Percentiles rank a stretch among this genome's conserved stretches.
These are phyloP conservation scores for Forficula auricularia DNA, from an alignment of 1,140 invertebrate genomes.

Conservation along the genomic window DNA sequence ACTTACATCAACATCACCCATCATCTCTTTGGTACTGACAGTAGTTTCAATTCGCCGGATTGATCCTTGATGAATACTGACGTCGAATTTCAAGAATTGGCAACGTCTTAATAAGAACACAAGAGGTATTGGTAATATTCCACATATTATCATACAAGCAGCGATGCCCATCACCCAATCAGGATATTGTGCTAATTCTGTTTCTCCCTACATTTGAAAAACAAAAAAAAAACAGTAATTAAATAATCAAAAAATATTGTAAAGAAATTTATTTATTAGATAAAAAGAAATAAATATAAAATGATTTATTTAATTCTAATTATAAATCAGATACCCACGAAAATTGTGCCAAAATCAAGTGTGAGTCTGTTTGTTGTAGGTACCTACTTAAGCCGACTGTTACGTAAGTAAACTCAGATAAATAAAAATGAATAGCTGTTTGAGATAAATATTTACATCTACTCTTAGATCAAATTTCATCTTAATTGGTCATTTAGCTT, in stretches of 20 bases:
- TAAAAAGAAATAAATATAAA: no score
- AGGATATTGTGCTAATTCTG: constrained; percentile 54
- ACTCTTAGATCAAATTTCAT: no score
- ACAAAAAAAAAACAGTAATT: constrained; percentile 5
- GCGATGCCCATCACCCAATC: constrained; percentile 70
- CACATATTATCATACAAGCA: constrained; percentile 52
- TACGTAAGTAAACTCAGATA: no score
- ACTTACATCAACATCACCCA: constrained; percentile 74
- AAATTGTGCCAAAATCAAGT: no score
- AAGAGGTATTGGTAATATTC: constrained; percentile 65
- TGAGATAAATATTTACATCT: no score
- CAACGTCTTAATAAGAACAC: constrained; percentile 65
- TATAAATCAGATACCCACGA: no score
- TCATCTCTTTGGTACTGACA: constrained; percentile 83
- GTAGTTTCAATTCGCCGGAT: constrained; percentile 76
- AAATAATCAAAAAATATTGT: no score
- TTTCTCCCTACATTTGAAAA: constrained; percentile 49
- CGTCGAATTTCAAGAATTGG: constrained; percentile 63
- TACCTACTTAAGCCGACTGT: no score
- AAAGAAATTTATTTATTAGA: not conserved
- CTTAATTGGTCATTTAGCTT: no score
- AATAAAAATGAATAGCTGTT: no score
- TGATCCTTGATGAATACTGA: constrained; percentile 72
- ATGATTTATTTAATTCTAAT: no score
- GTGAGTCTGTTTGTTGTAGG: no score